Evolutionary conservation across 2,113 vertebrate genomes (phyloP).

Genomic region (Chelonoidis abingdonii): DNA sequence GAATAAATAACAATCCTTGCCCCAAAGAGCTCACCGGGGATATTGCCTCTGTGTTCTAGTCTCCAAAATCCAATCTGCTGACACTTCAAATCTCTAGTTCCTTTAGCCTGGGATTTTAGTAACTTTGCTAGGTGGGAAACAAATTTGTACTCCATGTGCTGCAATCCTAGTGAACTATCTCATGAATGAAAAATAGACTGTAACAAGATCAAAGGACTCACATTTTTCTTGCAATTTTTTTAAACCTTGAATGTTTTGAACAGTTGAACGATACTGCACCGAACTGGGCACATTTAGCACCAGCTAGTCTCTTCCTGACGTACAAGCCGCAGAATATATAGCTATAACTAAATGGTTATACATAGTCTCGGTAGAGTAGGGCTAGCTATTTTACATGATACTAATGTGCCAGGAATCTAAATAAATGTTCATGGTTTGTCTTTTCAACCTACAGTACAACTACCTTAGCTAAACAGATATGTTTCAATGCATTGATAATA

Average conservation of each 20-base stretch:
- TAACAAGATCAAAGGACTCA: not conserved
- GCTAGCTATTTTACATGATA: constrained; percentile 22
- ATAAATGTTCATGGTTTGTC: constrained; percentile 57
- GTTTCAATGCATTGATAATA: constrained; percentile 65
- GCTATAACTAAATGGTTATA: constrained; percentile 68
- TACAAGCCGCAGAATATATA: constrained; percentile 64
- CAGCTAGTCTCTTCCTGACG: constrained; percentile 60
- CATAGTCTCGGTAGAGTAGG: constrained; percentile 19
- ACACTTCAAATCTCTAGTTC: not conserved
- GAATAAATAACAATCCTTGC: fast-evolving
- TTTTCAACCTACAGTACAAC: constrained; percentile 58
- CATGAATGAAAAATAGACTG: not conserved
- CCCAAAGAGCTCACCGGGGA: fast-evolving
- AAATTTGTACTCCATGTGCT: not conserved
- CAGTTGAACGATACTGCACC: constrained; percentile 23
- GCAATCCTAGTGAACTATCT: not conserved
- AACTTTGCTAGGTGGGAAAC: not conserved
- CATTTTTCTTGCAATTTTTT: not conserved
- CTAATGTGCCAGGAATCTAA: constrained; percentile 61
- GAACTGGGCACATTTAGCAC: constrained; percentile 35
- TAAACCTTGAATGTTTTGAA: not conserved
- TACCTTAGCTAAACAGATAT: constrained; percentile 67
- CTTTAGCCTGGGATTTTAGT: not conserved
- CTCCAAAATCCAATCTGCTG: not conserved
- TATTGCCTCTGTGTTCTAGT: not conserved